Evolutionary conservation across 2,888 invertebrate species (phyloP).

Genomic region (Oscheius myriophilus): DNA sequence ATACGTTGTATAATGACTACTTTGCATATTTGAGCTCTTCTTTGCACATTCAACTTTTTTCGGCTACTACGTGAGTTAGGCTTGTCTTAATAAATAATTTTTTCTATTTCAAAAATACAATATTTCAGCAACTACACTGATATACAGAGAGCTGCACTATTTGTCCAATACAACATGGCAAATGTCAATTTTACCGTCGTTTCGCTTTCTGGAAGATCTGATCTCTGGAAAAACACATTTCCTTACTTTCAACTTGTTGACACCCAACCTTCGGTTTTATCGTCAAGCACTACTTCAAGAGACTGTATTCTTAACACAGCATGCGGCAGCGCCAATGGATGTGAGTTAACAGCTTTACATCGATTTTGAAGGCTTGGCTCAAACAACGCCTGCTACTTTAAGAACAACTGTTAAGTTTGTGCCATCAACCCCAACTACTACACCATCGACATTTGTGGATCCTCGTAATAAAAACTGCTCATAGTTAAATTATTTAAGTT

Average conservation of each 20-base stretch:
- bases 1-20: too few relatives aligned
- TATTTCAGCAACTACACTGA: constrained; percentile 1
- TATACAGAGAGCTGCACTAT: not conserved
- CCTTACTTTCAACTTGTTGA: too few relatives aligned
- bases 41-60: not conserved
- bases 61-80: not conserved
- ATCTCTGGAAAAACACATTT: too few relatives aligned
- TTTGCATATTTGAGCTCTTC: too few relatives aligned
- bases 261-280: too few relatives aligned
- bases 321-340: not conserved
- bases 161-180: not conserved
- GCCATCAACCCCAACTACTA: not conserved
- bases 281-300: not conserved
- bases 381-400: too few relatives aligned
- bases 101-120: not conserved
- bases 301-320: not conserved
- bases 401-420: too few relatives aligned
- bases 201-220: not conserved
- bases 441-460: not conserved
- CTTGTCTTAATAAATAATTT: not conserved
- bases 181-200: constrained; percentile 3
- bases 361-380: too few relatives aligned
- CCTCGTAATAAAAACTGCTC: not conserved
- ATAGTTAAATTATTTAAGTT: not conserved
- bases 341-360: not conserved